phyloP scores from a whole-genome alignment of 1,140 invertebrate genomes.

The Ephestia elutella region DNA sequence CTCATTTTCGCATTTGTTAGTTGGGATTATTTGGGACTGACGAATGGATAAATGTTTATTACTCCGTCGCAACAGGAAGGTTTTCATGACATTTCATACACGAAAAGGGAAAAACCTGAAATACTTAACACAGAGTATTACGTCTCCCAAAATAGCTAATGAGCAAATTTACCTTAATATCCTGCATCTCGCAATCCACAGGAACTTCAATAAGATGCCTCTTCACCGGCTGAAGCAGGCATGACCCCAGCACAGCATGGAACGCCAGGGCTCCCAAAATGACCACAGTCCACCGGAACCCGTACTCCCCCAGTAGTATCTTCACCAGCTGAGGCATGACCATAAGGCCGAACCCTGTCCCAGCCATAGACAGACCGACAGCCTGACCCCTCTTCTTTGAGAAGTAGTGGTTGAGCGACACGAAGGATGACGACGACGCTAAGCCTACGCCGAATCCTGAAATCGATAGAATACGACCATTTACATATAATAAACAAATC shows the following conservation, averaged over 20 bases:
- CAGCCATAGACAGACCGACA: constrained; percentile 83
- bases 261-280: constrained; percentile 79
- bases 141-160: too few relatives aligned
- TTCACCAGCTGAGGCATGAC: constrained; percentile 82
- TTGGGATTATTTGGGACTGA: too few relatives aligned
- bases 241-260: constrained; percentile 79
- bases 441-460: constrained; percentile 82
- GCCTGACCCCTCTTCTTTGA: constrained; percentile 83
- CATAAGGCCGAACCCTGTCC: constrained; percentile 84
- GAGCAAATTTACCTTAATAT: constrained; percentile 67
- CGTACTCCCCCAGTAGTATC: constrained; percentile 76
- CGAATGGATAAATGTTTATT: too few relatives aligned
- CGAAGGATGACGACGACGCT: constrained; percentile 81
- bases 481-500: not conserved
- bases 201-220: constrained; percentile 78
- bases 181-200: constrained; percentile 75
- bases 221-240: constrained; percentile 80
- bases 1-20: too few relatives aligned
- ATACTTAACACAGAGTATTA: too few relatives aligned
- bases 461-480: constrained; percentile 17
- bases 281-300: constrained; percentile 79
- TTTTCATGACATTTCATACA: too few relatives aligned
- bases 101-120: too few relatives aligned
- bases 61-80: too few relatives aligned
- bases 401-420: constrained; percentile 84